Conservation (phyloP, 30 jellyfish, hydroid and myxozoan genomes). For the Rhopilema esculentum region DNA sequence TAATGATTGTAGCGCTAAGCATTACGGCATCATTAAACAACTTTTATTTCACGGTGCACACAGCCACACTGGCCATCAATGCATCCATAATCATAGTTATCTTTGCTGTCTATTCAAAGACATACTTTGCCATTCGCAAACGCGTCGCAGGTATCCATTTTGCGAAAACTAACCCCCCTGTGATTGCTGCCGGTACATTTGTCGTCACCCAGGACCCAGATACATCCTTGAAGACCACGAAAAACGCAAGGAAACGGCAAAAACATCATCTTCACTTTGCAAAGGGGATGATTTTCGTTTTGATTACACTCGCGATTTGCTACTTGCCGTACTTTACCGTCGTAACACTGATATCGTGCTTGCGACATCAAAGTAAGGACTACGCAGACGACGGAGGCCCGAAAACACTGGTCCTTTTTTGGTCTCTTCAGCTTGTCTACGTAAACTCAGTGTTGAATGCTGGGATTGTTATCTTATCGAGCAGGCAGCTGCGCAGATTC, state of each 20-base stretch:
- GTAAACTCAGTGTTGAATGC: constrained; percentile 55
- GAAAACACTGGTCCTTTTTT: not conserved
- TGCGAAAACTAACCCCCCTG: constrained; percentile 11
- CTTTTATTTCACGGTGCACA: constrained; percentile 53
- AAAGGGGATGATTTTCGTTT: constrained; percentile 65
- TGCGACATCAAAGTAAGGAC: not conserved
- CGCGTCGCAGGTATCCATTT: constrained; percentile 30
- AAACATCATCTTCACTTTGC: constrained; percentile 55
- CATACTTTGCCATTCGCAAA: constrained; percentile 51
- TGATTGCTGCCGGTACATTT: not conserved
- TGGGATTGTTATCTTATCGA: constrained; percentile 24
- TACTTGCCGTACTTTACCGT: constrained; percentile 54
- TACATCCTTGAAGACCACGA: not conserved
- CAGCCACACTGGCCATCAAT: constrained; percentile 40
- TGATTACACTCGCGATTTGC: constrained; percentile 50
- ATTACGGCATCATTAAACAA: constrained; percentile 30
- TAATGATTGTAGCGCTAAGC: constrained; percentile 9
- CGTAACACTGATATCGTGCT: constrained; percentile 37
- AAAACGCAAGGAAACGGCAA: constrained; percentile 21
- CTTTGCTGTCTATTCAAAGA: constrained; percentile 34
- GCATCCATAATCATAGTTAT: constrained; percentile 25
- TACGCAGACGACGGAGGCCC: not conserved
- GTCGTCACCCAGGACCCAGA: not conserved
- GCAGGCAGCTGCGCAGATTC: constrained; percentile 38
- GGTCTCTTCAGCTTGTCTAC: constrained; percentile 51